Percentiles rank a stretch among this genome's conserved stretches.
These are phyloP conservation scores for silkworm (Bombyx mori) DNA, from an alignment of 1,140 invertebrate genomes.

Conservation along the genomic window ASM3026992v2 NC_085116.1:11713501-11714000, in stretches of 20 bases:
- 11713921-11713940: no score
- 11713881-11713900: no score
- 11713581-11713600: no score
- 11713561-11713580: neutral
- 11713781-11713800: conserved; percentile 41
- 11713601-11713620: neutral
- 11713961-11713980: no score
- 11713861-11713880: no score
- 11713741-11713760: conserved; percentile 30
- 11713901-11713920: no score
- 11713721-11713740: conserved; percentile 33
- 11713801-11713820: conserved; percentile 30
- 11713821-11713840: conserved; percentile 46
- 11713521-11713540: no score
- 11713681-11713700: neutral
- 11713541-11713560: no score
- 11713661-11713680: neutral
- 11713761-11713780: conserved; percentile 17
- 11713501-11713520: no score
- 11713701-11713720: neutral
- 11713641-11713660: neutral
- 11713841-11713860: conserved; percentile 34
- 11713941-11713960: no score
- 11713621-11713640: neutral
- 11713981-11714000: no score